phyloP scores from a whole-genome alignment of 53 echinoderm and acorn worm genomes.

The Paelopatides confundens region DNA sequence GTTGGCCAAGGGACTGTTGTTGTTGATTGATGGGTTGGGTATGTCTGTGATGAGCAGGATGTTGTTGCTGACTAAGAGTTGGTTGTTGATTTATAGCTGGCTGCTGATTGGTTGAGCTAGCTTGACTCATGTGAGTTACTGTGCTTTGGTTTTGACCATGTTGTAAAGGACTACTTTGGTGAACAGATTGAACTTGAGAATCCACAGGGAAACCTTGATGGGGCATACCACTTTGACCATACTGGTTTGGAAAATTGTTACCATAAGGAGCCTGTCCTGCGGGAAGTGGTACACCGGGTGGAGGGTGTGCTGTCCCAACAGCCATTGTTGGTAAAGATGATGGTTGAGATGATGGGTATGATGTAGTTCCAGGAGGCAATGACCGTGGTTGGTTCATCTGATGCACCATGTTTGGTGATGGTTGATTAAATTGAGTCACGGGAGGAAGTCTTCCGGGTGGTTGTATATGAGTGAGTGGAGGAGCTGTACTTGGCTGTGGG shows the following conservation, averaged over 20 bases:
- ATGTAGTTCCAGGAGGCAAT: background rate
- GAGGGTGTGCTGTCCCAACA: background rate
- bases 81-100: background rate
- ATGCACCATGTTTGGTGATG: background rate
- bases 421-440: background rate
- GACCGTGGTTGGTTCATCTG: background rate
- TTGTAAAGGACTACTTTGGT: slow-evolving; percentile 10
- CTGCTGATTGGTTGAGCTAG: background rate
- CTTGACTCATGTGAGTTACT: background rate
- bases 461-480: background rate
- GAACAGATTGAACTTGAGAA: slow-evolving; percentile 35
- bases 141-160: background rate
- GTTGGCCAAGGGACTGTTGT: slow-evolving; percentile 16
- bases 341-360: background rate
- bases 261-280: background rate
- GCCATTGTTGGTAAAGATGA: background rate
- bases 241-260: background rate
- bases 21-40: slow-evolving; percentile 22
- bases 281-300: background rate
- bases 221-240: background rate
- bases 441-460: background rate
- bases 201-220: slow-evolving; percentile 21
- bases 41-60: too few relatives aligned
- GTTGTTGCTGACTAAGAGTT: background rate
- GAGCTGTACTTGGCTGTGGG: background rate